phyloP scores from a whole-genome alignment of 2,113 vertebrate species.

The Siniperca knerii region DNA sequence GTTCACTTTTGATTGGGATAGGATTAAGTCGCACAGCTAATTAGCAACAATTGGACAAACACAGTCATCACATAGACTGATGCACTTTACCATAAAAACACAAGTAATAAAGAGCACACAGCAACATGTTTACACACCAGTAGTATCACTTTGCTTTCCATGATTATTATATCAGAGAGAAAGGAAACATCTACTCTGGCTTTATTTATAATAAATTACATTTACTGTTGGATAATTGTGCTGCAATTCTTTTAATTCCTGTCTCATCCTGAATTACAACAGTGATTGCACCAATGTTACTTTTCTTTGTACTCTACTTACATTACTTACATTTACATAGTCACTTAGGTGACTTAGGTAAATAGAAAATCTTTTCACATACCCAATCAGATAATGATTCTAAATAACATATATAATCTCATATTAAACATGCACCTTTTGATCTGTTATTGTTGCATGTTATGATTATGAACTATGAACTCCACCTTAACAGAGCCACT shows the following conservation, averaged over 20 bases:
- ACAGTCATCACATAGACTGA: not conserved
- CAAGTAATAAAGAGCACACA: not conserved
- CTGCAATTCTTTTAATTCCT: not conserved
- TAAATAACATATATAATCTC: not conserved
- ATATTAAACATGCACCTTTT: not conserved
- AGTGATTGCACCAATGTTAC: not conserved
- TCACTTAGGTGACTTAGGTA: too few species aligned
- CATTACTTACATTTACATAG: not conserved
- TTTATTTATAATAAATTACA: not conserved
- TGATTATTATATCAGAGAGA: not conserved
- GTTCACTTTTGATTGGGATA: not conserved
- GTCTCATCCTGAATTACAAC: not conserved
- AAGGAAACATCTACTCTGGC: not conserved
- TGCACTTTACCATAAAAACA: not conserved
- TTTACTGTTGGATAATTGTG: not conserved
- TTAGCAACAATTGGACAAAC: not conserved
- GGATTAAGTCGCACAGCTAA: not conserved
- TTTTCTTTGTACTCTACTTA: not conserved
- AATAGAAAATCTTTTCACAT: not conserved
- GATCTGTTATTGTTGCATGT: not conserved
- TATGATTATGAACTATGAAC: not conserved
- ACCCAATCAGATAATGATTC: not conserved
- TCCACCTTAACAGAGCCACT: not conserved
- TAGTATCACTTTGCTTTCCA: not conserved
- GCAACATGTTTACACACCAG: not conserved